phyloP scores from a whole-genome alignment of 2,888 invertebrate species.

The Horisme vitalbata region DNA sequence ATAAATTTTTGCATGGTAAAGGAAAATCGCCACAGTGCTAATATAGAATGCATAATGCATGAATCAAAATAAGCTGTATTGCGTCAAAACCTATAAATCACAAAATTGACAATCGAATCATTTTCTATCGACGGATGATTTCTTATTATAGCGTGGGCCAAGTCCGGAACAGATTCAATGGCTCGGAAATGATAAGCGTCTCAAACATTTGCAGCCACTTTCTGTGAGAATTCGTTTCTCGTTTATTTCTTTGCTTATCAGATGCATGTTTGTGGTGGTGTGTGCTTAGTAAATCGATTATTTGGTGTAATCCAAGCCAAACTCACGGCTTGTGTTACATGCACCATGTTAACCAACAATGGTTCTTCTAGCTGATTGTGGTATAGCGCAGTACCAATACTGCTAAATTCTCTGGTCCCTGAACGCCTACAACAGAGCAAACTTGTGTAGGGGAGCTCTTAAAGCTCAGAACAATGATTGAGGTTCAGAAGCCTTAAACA shows the following conservation, averaged over 20 bases:
- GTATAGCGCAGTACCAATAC: too few species aligned
- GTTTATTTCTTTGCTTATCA: slow-evolving; percentile 15
- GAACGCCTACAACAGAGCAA: too few species aligned
- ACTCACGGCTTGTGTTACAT: too few species aligned
- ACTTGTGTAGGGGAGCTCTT: too few species aligned
- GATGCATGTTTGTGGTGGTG: slow-evolving; percentile 17
- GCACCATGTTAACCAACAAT: too few species aligned
- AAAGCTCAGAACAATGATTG: too few species aligned
- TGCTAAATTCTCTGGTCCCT: too few species aligned
- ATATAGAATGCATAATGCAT: slow-evolving; percentile 3
- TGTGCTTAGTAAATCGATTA: background rate
- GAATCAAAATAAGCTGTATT: slow-evolving; percentile 29
- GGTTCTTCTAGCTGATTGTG: too few species aligned
- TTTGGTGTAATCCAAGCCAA: too few species aligned
- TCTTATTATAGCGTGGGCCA: slow-evolving; percentile 54
- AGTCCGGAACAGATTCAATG: slow-evolving; percentile 55
- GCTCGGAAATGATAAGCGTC: slow-evolving; percentile 64
- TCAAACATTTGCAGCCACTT: slow-evolving; percentile 51
- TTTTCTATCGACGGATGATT: slow-evolving; percentile 53
- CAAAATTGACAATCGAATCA: slow-evolving; percentile 50
- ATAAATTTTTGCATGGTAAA: too few species aligned
- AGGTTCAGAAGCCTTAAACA: too few species aligned
- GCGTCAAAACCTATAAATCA: slow-evolving; percentile 43
- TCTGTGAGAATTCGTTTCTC: slow-evolving; percentile 34
- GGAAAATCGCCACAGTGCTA: too few species aligned